Percentiles rank a stretch among this genome's conserved stretches.
Evolutionary conservation across 2,888 invertebrate genomes (phyloP).

Genomic region (Scaptomyza cyrtandrae): DNA sequence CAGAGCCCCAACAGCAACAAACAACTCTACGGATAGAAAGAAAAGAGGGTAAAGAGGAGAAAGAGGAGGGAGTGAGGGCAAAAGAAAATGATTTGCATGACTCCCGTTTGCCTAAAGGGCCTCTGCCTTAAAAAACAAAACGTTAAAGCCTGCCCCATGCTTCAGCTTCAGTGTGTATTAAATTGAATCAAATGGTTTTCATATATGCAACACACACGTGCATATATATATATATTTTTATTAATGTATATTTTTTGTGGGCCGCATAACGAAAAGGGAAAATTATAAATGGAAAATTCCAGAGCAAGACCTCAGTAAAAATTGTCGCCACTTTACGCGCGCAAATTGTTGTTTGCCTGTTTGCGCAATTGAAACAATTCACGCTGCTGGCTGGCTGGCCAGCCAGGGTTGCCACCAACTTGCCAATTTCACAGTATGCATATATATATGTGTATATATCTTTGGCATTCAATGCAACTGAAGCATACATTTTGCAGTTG

Average conservation of each 20-base stretch:
- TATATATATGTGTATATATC: slow-evolving; percentile 2
- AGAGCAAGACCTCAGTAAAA: slow-evolving; percentile 26
- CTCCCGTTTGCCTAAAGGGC: slow-evolving; percentile 17
- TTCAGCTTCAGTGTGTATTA: slow-evolving; percentile 44
- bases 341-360: slow-evolving; percentile 66
- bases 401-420: slow-evolving; percentile 25
- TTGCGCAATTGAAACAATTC: slow-evolving; percentile 69
- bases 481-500: slow-evolving; percentile 57
- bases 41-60: too few species aligned
- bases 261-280: slow-evolving; percentile 57
- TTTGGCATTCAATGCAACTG: slow-evolving; percentile 53
- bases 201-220: slow-evolving; percentile 15
- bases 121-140: neutral
- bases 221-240: slow-evolving; percentile 10
- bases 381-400: slow-evolving; percentile 13
- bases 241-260: slow-evolving; percentile 32
- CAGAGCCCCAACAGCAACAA: neutral
- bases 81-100: slow-evolving; percentile 71
- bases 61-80: neutral
- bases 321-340: slow-evolving; percentile 68
- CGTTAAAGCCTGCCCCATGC: slow-evolving; percentile 8
- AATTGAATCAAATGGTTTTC: slow-evolving; percentile 74
- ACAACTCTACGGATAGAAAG: neutral
- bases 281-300: slow-evolving; percentile 78
- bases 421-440: slow-evolving; percentile 16